Base-by-base conservation (phyloP, 2,888 invertebrate genomes). In the Trichacis sp. region DNA sequence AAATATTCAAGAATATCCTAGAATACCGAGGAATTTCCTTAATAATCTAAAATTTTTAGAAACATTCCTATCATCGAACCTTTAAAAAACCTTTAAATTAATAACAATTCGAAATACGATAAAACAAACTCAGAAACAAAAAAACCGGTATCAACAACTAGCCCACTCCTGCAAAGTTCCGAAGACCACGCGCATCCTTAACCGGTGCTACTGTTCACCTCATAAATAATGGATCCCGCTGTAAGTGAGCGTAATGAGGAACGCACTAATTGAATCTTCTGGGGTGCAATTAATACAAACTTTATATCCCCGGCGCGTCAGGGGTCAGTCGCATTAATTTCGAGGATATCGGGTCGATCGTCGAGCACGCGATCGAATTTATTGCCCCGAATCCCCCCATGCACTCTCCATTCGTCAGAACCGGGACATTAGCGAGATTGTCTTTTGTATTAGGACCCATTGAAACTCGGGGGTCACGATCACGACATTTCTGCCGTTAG, bases 181-280 rank as follows among this genome's bases (percentile, higher is more conserved):
- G 71, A 70, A 71, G 68, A 70, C 71, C 71, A 72, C 69, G 70
- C 73, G 72, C 74, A 77, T 77, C 78, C 77, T 78, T 76, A 71
- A 73, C 68, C 59, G 38, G 68, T 67, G 72, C 71, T 73, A 70
- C 69, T 71, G 69, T 63, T 69, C 55, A 72, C 63, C 74, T 78
- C 73, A 77, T 81, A 79, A 80, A 81, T 81, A 81, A 80, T 81
- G 77, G 75, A 81, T 80, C 73, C 71, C 68, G 68, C 74, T 78
- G 73, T 78, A 80, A 78, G 77, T 78, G 75, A 79, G 77, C 74
- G 80, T 81, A 83, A 82, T 78, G 82, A 83, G 83, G 78, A 77
- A 81, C 78, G 78, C 80, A 77, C 81, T 81, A 83, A 82, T 83
- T 83, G 82, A 83, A 80, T 83, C 82, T 81, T 80, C 82, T 78